Evolutionary conservation across 2,888 invertebrate species (phyloP).

Genomic region (Tachina fera): DNA sequence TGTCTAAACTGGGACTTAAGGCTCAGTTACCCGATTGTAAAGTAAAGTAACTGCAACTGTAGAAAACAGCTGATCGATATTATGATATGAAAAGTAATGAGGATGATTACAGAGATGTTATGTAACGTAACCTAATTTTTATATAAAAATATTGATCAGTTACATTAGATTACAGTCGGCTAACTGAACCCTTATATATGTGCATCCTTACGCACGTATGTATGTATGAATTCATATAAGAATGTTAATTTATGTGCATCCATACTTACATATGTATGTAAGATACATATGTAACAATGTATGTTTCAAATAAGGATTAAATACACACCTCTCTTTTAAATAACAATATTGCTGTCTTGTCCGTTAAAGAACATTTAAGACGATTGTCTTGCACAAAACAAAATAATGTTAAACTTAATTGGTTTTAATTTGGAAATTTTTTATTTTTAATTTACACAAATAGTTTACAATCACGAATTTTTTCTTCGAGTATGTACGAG

Average conservation of each 20-base stretch:
- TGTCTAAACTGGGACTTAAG: no score
- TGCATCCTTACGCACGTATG: not conserved
- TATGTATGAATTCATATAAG: not conserved
- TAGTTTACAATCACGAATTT: constrained; percentile 29
- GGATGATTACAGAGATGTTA: no score
- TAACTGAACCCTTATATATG: not conserved
- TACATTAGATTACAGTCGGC: no score
- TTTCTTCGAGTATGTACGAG: not conserved
- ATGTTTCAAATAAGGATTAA: not conserved
- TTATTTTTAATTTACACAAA: not conserved
- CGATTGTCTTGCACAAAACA: not conserved
- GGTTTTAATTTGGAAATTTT: not conserved
- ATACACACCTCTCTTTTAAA: constrained; percentile 40
- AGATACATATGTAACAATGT: no score
- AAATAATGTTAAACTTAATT: not conserved
- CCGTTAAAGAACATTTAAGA: not conserved
- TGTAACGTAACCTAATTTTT: no score
- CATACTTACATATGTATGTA: not conserved
- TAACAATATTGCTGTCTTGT: not conserved
- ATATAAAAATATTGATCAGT: no score
- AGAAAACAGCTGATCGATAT: no score
- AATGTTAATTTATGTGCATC: not conserved
- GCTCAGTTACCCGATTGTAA: no score
- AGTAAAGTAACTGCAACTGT: no score
- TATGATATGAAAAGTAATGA: no score